Evolutionary conservation across 2,797 vertebrate species (phyloP).

Genomic region (Morelia viridis): DNA sequence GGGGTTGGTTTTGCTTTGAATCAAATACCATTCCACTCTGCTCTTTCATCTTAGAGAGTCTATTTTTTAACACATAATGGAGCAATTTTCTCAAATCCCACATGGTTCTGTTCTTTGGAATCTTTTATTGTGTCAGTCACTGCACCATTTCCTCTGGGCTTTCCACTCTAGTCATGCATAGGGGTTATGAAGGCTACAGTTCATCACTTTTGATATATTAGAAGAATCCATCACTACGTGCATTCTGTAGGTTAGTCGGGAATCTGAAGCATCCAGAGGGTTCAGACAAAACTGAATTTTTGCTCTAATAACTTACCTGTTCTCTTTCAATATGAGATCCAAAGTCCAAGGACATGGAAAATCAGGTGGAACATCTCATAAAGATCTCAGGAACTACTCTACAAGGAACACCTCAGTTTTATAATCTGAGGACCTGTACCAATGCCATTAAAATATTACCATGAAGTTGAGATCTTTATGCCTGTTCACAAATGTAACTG

Average conservation of each 20-base stretch:
- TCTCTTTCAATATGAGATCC: neutral
- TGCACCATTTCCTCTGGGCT: neutral
- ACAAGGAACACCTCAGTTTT: neutral
- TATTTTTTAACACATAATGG: neutral
- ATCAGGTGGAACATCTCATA: neutral
- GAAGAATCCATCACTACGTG: neutral
- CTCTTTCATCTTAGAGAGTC: neutral
- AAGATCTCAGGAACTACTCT: neutral
- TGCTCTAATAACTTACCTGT: conserved; percentile 21
- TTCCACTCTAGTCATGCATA: neutral
- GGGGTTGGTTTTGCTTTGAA: neutral
- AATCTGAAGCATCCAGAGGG: neutral
- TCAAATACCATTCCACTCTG: neutral
- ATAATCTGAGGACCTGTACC: neutral
- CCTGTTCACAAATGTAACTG: neutral
- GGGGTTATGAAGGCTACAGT: neutral
- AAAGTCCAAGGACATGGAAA: conserved; percentile 6
- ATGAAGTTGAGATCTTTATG: neutral
- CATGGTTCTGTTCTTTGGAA: neutral
- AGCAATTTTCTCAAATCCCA: conserved; percentile 7
- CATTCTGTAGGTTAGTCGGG: neutral
- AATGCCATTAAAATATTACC: neutral
- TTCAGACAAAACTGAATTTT: neutral
- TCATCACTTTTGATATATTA: conserved; percentile 28
- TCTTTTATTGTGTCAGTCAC: conserved; percentile 6